A percentile compares a stretch with the other conserved stretches of the same genome.
Conservation (phyloP, 2,113 vertebrate species). For the Ctenomys sociabilis region DNA sequence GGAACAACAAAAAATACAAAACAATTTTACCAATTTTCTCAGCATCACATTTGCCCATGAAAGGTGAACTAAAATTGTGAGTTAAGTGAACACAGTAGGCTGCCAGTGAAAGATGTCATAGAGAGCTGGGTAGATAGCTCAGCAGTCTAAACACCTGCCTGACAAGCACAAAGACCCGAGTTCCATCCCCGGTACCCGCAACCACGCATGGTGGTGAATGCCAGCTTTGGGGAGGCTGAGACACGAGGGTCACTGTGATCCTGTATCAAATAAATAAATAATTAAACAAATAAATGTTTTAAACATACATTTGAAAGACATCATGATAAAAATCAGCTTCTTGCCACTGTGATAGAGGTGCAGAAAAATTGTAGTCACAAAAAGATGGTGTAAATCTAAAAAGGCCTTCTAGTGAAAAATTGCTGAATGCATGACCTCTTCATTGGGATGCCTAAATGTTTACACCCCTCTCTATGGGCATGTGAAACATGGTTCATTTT, state of each 20-base stretch:
- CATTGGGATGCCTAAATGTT: background rate
- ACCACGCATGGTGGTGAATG: too few species aligned
- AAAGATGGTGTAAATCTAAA: constrained; percentile 25
- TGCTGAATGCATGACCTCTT: background rate
- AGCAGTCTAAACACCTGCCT: too few species aligned
- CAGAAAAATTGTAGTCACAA: constrained; percentile 7
- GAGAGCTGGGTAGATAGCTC: too few species aligned
- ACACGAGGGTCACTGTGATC: too few species aligned
- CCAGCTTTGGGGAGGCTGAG: too few species aligned
- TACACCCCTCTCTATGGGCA: background rate
- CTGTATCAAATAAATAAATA: too few species aligned
- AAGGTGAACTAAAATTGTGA: constrained; percentile 47
- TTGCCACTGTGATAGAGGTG: background rate
- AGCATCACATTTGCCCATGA: background rate
- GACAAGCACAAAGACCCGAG: too few species aligned
- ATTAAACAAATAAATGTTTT: too few species aligned
- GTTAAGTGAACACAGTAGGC: constrained; percentile 12
- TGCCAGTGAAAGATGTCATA: background rate
- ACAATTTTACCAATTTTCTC: background rate
- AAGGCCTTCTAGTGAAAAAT: background rate
- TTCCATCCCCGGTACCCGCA: too few species aligned
- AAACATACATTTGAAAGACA: too few species aligned
- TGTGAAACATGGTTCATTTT: background rate
- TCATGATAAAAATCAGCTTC: constrained; percentile 26
- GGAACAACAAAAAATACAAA: background rate